Base-by-base conservation (phyloP, 64 coral and sea anemone genomes). In the Porites lutea region DNA sequence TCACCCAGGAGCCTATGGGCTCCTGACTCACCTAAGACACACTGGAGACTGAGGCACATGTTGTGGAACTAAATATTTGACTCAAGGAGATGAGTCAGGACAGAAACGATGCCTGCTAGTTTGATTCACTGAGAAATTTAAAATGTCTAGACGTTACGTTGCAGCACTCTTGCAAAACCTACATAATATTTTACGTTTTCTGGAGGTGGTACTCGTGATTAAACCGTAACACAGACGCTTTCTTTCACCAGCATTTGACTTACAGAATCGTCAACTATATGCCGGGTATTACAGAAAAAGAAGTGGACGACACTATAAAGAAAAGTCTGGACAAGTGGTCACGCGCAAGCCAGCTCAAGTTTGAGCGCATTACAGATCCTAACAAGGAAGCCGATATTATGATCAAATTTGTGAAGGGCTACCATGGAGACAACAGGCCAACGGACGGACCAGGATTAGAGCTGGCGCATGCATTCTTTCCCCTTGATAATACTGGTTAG, bases 211-310 rank as follows among this genome's bases (percentile, higher is more conserved):
- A 37, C 27, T 37, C 27, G 27, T 37, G 27, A 37, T 37, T 37
- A 37, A 37, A 37, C 27, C 27, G 27, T 37, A 37, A 37, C 27
- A 37, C 1, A 37, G 27, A 37, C 0, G 27, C 27, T 37, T 43
- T 78, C 46, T 88, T 47, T 16, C 65, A 47, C 52, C 48, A 98
- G 96, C 18, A 86, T 63, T 77, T 98, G 11, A 95, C 84, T 12
- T 98, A 95, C 93, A 94, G 67, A 70, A 92, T 98, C 46, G 8
- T 92, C 13, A 98, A 98, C 90, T 93, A 96, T 44, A 79, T 75
- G 10, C 59, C 71, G 23, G 79, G 92, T 19, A 60, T 98, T 48
- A 59, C 85, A 5, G 70, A 21, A 54, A 79, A 86, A 19, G 79
- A 98, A 15, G 75, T 94, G 2, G 79, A 89, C 58, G 54, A 78